phyloP scores from a whole-genome alignment of 2,113 vertebrate species.

The Mungos mungo region DNA sequence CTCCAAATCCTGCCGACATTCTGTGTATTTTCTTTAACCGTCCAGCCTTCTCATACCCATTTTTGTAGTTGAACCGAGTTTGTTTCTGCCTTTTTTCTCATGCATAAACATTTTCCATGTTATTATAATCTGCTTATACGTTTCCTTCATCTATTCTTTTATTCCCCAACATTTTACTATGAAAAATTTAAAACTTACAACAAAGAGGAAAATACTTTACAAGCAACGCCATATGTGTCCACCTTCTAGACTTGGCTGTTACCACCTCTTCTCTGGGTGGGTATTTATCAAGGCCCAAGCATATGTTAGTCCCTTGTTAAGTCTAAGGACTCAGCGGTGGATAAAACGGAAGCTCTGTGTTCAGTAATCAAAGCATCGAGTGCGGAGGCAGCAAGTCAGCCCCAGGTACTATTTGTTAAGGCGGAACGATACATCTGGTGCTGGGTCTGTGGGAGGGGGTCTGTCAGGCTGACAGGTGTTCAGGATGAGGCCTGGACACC shows the following conservation, averaged over 20 bases:
- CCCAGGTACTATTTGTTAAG: not conserved
- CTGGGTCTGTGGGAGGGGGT: not conserved
- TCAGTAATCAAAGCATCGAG: not conserved
- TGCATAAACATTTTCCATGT: not conserved
- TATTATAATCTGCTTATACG: not conserved
- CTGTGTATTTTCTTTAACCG: not conserved
- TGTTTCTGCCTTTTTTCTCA: not conserved
- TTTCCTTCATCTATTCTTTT: not conserved
- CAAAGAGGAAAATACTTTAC: not conserved
- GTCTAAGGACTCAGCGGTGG: too few relatives aligned
- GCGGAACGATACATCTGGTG: rapidly evolving
- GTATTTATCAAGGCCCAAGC: not conserved
- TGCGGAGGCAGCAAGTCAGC: not conserved
- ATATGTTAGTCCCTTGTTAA: not conserved
- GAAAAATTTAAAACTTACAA: not conserved
- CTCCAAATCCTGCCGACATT: not conserved
- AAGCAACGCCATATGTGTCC: not conserved
- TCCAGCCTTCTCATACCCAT: not conserved
- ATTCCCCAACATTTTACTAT: not conserved
- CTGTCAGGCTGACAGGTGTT: not conserved
- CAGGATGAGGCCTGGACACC: not conserved
- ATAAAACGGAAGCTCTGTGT: not conserved
- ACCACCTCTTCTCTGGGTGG: not conserved
- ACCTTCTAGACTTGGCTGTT: not conserved
- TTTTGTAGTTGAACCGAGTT: not conserved